Conservation (phyloP, 2,113 vertebrate genomes). For the Oenanthe oenanthe region DNA sequence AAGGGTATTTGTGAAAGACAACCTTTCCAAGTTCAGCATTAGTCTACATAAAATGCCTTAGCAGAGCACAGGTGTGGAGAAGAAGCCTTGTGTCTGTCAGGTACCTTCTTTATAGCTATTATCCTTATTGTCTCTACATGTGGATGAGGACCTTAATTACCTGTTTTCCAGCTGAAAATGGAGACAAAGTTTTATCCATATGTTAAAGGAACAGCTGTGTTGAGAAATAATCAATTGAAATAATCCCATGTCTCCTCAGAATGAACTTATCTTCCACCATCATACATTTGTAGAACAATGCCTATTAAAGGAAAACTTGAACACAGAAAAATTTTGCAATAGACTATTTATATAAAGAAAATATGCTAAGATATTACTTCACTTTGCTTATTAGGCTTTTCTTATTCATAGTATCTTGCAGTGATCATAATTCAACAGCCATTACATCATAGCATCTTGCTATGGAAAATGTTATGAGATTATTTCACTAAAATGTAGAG, state of each 20-base stretch:
- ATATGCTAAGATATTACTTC: neutral
- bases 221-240: neutral
- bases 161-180: neutral
- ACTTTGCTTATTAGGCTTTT: neutral
- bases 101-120: neutral
- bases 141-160: neutral
- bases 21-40: neutral
- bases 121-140: neutral
- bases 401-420: neutral
- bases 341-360: neutral
- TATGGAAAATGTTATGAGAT: neutral
- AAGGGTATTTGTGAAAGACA: neutral
- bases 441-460: neutral
- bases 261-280: neutral
- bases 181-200: neutral
- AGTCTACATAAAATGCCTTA: neutral
- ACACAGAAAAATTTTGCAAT: neutral
- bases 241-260: neutral
- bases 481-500: neutral
- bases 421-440: neutral
- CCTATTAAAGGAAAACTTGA: neutral
- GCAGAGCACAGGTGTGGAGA: neutral
- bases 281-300: neutral
- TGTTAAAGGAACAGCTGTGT: neutral
- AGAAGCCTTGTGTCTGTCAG: accelerated